Base-by-base conservation (phyloP, 37 sponge, comb jelly and placozoan genomes). In the Dysidea cf. avara region DNA sequence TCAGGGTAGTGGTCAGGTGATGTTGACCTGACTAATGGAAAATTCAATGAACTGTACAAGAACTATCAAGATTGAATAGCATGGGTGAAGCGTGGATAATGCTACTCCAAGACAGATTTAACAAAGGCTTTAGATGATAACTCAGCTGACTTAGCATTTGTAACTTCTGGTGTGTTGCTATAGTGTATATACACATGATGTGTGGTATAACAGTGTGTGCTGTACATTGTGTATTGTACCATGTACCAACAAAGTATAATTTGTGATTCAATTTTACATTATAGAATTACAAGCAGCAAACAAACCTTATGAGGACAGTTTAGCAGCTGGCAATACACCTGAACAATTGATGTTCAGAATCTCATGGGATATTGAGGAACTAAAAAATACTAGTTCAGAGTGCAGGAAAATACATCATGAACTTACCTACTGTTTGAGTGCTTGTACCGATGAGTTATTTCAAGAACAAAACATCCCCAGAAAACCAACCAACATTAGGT, bases 21-120 rank as follows among this genome's bases (percentile, higher is more conserved):
- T 62, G 53, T 61, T 7, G 76, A 75, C 65, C 56, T 75, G 53
- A 75, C 47, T 48, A 54, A 75, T 47, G 54, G 54, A 2, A 46
- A 26, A 22, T 54, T 75, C 4, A 51, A 75, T 51, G 3, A 7
- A 2, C 35, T 63, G 17, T 62, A 48, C 18, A n/a, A 61, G 21
- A 7, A 75, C 36, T 48, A 50, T 17, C 2, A 51, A 5, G 7
- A 75, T 7, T 64, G 54, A 2, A 14, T 51, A 30, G 28, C 61
- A 25, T 49, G 21, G 32, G 35, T 21, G 39, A 50, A 58, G 9
- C 4, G 28, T n/a, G 7, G 39, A 9, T 29, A 25, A 73, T 35
- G 46, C 48, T 38, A n/a, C 37, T 4, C n/a, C n/a, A 39, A 3
- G 9, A 30, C 31, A 33, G 56, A 53, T 34, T 24, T 75, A 11